Base-by-base conservation (phyloP, 2,113 vertebrate species). In the Pelecanoides urinatrix region DNA sequence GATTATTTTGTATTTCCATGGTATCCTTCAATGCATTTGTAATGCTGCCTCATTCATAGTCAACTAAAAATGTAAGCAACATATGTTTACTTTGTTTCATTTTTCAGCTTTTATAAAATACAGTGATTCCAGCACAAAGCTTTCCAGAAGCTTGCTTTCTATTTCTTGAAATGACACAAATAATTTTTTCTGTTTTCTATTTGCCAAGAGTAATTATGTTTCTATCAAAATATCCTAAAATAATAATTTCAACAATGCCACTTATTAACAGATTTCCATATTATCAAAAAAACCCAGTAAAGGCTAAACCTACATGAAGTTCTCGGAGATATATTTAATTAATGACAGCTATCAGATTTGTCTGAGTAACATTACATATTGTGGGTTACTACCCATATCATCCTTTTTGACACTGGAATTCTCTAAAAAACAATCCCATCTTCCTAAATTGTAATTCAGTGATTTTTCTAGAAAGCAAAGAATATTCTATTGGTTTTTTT, bases 1-100 rank as follows among this genome's bases (percentile, higher is more conserved):
- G 90, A 94, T 96, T 83, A 96, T 80, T 89, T 65, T 75, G 19
- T 49, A 92, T 91, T 96, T 92, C 76, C 65, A 91, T 15, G 34
- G 58, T 42, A 91, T 71, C 65, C 47, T 92, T 92, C 72, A 63
- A 86, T 0, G 0, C 29, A 70, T 40, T 90, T 91, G 45, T 22
- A 94, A 86, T 56, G 44, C 56, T 78, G 76, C 30, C n/a, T 92
- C 63, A 82, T 67, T 78, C 76, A 55, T 12, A 79, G 50, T 71
- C 47, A 95, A 77, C 27, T 74, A 55, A 77, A 90, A 88, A 86
- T 59, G 38, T 59, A 71, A 75, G 75, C 59, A 86, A 71, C n/a
- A 16, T 91, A 62, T 52, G 42, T 65, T 93, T 72, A 82, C 55
- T 78, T 77, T 61, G 70, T 79, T 86, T 83, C 8, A 63, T 77